Evolutionary conservation across 2,113 vertebrate species (phyloP).

Genomic region (Oenanthe oenanthe): DNA sequence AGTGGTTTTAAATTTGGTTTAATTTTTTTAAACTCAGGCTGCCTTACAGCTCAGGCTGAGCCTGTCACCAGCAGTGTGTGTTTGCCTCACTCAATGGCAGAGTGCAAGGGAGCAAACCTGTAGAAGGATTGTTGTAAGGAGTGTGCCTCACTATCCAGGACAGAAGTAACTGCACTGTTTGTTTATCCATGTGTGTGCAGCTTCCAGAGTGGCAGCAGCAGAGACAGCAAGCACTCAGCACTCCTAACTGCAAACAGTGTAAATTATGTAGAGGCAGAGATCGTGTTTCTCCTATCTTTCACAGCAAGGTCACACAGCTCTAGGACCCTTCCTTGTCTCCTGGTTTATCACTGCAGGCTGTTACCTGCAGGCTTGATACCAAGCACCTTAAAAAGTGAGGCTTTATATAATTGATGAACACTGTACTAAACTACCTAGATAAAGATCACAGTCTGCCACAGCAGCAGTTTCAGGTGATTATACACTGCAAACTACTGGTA

Average conservation of each 20-base stretch:
- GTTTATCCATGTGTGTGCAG: not conserved
- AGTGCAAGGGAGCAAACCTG: not conserved
- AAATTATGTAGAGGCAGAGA: slow-evolving; percentile 5
- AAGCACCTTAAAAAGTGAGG: not conserved
- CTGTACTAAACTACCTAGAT: not conserved
- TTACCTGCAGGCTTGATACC: not conserved
- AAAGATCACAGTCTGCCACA: not conserved
- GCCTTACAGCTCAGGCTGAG: not conserved
- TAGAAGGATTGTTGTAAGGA: accelerated
- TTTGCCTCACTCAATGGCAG: not conserved
- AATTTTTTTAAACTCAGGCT: not conserved
- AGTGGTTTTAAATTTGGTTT: not conserved
- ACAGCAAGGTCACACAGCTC: not conserved
- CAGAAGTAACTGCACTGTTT: not conserved
- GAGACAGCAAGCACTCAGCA: not conserved
- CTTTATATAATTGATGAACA: not conserved
- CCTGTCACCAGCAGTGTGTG: accelerated
- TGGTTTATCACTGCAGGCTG: not conserved
- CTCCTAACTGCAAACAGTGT: not conserved
- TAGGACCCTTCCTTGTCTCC: not conserved
- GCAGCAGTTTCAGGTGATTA: not conserved
- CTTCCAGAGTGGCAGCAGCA: not conserved
- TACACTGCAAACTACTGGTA: not conserved
- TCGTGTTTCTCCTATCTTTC: not conserved
- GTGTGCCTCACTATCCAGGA: accelerated